A percentile compares a stretch with the other conserved stretches of the same genome.
phyloP scores from a whole-genome alignment of 2,888 invertebrate species.

The Cheilosia variabilis region DNA sequence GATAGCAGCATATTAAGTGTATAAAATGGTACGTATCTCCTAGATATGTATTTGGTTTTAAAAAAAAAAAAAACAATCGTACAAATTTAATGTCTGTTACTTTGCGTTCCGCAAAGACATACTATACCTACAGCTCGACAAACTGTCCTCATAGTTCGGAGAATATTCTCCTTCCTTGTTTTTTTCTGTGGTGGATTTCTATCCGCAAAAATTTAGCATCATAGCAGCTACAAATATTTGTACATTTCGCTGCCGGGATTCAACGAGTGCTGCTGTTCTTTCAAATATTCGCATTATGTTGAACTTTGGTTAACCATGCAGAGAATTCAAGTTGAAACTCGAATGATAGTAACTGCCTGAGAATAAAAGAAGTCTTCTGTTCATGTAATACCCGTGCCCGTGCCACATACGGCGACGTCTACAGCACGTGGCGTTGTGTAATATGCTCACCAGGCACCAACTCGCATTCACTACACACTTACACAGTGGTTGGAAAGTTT shows the following conservation, averaged over 20 bases:
- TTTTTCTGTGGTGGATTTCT: slow-evolving; percentile 26
- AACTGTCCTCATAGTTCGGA: neutral
- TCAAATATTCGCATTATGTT: slow-evolving; percentile 66
- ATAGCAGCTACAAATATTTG: slow-evolving; percentile 64
- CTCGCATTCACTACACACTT: neutral
- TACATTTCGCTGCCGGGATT: slow-evolving; percentile 45
- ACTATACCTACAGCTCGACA: neutral
- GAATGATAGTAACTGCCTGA: slow-evolving; percentile 56
- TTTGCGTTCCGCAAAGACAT: slow-evolving; percentile 34
- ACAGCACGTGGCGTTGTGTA: neutral
- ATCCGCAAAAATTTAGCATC: slow-evolving; percentile 54
- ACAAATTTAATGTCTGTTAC: slow-evolving; percentile 49
- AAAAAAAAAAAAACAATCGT: slow-evolving; percentile 42
- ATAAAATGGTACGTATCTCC: slow-evolving; percentile 8
- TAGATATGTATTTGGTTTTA: neutral
- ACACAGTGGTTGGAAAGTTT: too few species aligned
- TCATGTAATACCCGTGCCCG: too few species aligned
- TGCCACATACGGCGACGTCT: neutral
- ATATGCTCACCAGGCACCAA: neutral
- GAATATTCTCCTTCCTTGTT: neutral
- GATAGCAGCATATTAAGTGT: neutral
- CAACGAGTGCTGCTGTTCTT: slow-evolving; percentile 45
- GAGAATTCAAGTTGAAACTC: slow-evolving; percentile 66
- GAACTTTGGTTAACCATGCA: slow-evolving; percentile 68
- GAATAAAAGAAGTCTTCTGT: slow-evolving; percentile 49